Evolutionary conservation across 2,797 vertebrate species (phyloP), one percentile per base, ranked within the genome.

Genomic region (Pangasius djambal): DNA sequence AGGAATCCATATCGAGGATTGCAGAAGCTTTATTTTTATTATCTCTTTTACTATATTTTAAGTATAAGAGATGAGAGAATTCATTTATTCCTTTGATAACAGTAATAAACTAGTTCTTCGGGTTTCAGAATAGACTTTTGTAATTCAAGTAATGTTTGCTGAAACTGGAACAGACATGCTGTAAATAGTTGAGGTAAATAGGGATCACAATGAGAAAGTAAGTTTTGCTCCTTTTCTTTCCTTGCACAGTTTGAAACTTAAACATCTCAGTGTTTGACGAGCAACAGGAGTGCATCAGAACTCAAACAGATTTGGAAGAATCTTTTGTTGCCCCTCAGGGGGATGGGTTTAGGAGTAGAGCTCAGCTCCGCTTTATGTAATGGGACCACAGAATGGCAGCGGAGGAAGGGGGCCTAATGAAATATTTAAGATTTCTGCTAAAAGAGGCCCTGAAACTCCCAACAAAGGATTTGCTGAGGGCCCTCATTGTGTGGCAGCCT

Each of bases 361-460:
- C 93, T 91, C 77, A 90, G 88, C 88, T 67, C 91, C 87, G 90
- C 93, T 94, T 93, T 94, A 94, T 91, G 95, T 94, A 95, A 93
- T 87, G 88, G 86, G 84, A 15, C 92, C 90, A 94, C 94, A 93
- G 94, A 94, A 96, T 94, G 90, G 91, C 89, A 93, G 92, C 87
- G 13, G 86, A 88, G 88, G 89, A 92, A 92, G 87, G 89, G 94
- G 94, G 94, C 88, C 96, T 97, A 96, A 97, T 97, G 96, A 97
- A 97, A 97, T 97, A 97, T 97, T 97, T 96, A 97, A 96, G 96
- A 96, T 97, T 96, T 95, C 90, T 91, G 79, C 94, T 95, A 95
- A 96, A 97, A 95, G 93, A 94, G 93, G 94, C 92, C 93, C 94
- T 96, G 94, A 95, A 95, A 96, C 95, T 91, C 93, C 93, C 94